Percentiles rank a stretch among this genome's conserved stretches.
phyloP scores from a whole-genome alignment of 2,888 invertebrate species.

The Muscina levida region DNA sequence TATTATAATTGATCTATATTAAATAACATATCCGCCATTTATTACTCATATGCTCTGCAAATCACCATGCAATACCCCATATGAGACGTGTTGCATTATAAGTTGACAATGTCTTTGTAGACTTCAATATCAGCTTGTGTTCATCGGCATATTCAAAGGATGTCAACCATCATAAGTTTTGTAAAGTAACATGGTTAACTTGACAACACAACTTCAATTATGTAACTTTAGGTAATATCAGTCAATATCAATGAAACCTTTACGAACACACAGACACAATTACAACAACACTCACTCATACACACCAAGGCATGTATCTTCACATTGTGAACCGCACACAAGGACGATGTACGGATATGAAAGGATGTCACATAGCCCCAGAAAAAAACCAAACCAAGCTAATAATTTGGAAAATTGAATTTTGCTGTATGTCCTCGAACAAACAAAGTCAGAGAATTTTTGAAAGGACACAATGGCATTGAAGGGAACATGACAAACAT shows the following conservation, averaged over 20 bases:
- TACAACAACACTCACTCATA: not conserved
- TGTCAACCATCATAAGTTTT: constrained; percentile 48
- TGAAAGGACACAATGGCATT: not conserved
- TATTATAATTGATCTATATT: too few species aligned
- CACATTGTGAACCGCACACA: not conserved
- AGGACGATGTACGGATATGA: too few species aligned
- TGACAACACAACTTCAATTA: constrained; percentile 33
- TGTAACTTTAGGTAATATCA: constrained; percentile 25
- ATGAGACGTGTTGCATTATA: constrained; percentile 20
- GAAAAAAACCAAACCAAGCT: constrained; percentile 29
- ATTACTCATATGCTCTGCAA: too few species aligned
- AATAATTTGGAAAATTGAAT: constrained; percentile 49
- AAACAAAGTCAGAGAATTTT: not conserved
- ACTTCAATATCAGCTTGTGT: not conserved
- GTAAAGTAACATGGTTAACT: constrained; percentile 50
- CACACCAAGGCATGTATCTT: not conserved
- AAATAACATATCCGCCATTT: too few species aligned
- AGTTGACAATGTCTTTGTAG: constrained; percentile 2
- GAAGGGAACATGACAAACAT: constrained; percentile 14
- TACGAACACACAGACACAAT: not conserved
- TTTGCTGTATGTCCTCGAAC: constrained; percentile 8
- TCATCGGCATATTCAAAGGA: constrained; percentile 17
- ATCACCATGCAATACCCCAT: constrained; percentile 9
- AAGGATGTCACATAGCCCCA: not conserved
- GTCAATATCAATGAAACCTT: constrained; percentile 40